These are phyloP conservation scores for Chrysotoxum bicinctum DNA, from an alignment of 2,888 invertebrate species.

Conservation along the genomic window DNA sequence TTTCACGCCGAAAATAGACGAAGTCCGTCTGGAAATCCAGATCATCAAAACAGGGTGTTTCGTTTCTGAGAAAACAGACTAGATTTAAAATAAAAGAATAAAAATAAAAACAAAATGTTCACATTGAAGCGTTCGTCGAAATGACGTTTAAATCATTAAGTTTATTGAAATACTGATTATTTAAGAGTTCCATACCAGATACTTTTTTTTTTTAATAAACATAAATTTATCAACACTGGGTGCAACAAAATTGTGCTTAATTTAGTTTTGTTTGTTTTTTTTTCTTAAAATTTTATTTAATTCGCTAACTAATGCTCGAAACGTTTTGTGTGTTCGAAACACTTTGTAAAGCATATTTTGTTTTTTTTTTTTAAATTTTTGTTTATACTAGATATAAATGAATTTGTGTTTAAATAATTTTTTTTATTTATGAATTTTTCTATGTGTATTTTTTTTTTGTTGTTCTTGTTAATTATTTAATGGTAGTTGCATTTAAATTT, in stretches of 20 bases:
- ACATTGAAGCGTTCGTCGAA: neutral
- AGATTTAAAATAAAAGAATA: neutral
- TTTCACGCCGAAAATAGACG: neutral
- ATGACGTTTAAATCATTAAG: slow-evolving; percentile 23
- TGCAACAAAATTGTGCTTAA: slow-evolving; percentile 46
- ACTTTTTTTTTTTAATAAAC: neutral
- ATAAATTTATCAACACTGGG: slow-evolving; percentile 41
- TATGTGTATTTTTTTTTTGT: slow-evolving; percentile 50
- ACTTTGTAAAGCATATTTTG: slow-evolving; percentile 40
- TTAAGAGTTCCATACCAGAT: slow-evolving; percentile 24
- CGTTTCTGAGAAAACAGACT: neutral
- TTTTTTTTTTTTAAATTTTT: neutral
- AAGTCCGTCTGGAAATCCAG: neutral
- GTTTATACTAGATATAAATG: slow-evolving; percentile 12
- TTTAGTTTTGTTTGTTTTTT: slow-evolving; percentile 15
- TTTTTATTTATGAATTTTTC: slow-evolving; percentile 54
- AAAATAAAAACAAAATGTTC: neutral
- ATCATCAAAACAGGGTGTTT: neutral
- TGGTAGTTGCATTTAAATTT: slow-evolving; percentile 46
- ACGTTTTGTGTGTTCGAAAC: slow-evolving; percentile 27
- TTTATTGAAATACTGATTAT: slow-evolving; percentile 38
- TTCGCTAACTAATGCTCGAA: slow-evolving; percentile 49
- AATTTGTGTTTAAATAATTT: slow-evolving; percentile 49
- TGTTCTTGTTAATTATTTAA: slow-evolving; percentile 48
- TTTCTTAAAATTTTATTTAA: slow-evolving; percentile 20